These are phyloP conservation scores for Pseudopleuronectes americanus DNA, from an alignment of 2,797 vertebrate species.

Conservation along the genomic window DNA sequence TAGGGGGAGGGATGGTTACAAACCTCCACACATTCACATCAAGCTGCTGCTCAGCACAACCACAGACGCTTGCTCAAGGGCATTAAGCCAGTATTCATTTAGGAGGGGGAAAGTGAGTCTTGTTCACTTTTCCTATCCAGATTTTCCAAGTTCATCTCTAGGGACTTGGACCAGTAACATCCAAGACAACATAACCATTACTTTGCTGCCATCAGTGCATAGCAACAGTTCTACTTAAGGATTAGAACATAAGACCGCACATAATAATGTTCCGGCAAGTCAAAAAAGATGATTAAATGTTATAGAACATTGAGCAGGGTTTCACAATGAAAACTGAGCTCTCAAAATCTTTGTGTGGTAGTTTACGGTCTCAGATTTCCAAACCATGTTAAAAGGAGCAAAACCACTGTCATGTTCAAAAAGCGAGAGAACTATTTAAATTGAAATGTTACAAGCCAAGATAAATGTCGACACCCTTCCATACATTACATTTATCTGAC, in stretches of 20 bases:
- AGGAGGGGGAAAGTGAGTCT: conserved; percentile 20
- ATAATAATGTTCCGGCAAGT: not conserved
- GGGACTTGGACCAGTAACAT: not conserved
- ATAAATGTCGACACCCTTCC: conserved; percentile 27
- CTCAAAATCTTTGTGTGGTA: not conserved
- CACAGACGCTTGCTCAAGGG: conserved; percentile 62
- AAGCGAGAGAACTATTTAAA: conserved; percentile 32
- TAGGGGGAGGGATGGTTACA: conserved; percentile 39
- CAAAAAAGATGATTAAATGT: conserved; percentile 7
- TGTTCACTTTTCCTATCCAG: conserved; percentile 32
- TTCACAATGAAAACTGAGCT: not conserved
- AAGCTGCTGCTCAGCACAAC: conserved; percentile 43
- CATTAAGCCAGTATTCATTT: conserved; percentile 43
- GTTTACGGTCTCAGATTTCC: not conserved
- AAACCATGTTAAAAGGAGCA: not conserved
- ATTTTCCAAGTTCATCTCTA: conserved; percentile 21
- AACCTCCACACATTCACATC: conserved; percentile 56
- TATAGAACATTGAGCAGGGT: not conserved
- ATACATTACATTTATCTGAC: conserved; percentile 8
- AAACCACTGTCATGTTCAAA: conserved; percentile 13
- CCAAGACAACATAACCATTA: conserved; percentile 8
- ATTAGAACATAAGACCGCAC: not conserved
- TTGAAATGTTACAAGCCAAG: conserved; percentile 23
- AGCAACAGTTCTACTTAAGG: not conserved
- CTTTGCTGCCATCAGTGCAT: no score